These are phyloP conservation scores for Chelonoidis abingdonii DNA, from an alignment of 2,113 vertebrate genomes.

Conservation along the genomic window DNA sequence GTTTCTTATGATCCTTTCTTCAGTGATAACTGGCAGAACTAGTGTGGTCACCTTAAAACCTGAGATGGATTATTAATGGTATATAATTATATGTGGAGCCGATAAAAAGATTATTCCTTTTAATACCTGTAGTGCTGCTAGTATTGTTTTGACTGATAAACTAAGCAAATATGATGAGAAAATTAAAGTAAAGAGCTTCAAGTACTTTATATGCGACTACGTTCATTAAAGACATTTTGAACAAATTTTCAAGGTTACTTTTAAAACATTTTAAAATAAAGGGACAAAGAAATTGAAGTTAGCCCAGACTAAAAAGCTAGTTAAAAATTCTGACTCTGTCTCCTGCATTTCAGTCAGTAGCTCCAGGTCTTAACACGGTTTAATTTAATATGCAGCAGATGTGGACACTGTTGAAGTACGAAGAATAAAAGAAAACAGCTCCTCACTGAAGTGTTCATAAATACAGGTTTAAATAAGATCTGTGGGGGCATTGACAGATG, in stretches of 20 bases:
- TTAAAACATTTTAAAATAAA: slow-evolving; percentile 35
- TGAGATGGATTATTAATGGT: neutral
- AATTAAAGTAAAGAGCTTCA: slow-evolving; percentile 20
- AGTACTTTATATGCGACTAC: neutral
- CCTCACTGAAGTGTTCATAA: neutral
- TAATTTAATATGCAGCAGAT: neutral
- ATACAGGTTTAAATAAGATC: neutral
- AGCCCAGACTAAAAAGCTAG: neutral
- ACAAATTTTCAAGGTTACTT: slow-evolving; percentile 14
- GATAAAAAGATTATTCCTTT: neutral
- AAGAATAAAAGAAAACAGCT: neutral
- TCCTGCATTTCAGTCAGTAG: neutral
- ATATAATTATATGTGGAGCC: neutral
- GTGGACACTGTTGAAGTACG: neutral
- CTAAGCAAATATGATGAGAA: slow-evolving; percentile 41
- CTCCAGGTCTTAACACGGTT: neutral
- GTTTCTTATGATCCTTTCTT: neutral
- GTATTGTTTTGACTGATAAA: slow-evolving; percentile 55
- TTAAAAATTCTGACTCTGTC: neutral
- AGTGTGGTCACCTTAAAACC: neutral
- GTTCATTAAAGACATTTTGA: slow-evolving; percentile 34
- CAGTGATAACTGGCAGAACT: neutral
- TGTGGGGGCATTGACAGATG: neutral
- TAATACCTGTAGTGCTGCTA: neutral
- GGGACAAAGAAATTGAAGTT: neutral